Conservation (phyloP, 2,888 invertebrate species). For the Gibbula magus region DNA sequence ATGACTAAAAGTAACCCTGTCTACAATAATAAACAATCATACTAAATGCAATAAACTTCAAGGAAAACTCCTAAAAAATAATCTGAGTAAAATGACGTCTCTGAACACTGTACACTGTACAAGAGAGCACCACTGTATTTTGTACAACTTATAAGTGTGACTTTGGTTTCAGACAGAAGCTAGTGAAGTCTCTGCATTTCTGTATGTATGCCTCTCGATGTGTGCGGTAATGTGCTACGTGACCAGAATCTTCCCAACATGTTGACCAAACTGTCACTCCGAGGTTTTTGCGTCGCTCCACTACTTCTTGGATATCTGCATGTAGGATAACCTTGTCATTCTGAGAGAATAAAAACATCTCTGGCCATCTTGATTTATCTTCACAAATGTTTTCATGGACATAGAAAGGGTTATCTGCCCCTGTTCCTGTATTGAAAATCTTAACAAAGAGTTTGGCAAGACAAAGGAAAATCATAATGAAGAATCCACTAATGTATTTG, state of each 20-base stretch:
- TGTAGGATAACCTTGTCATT: constrained; percentile 82
- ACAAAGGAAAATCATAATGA: constrained; percentile 66
- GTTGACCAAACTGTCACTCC: constrained; percentile 81
- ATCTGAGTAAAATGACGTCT: too few relatives aligned
- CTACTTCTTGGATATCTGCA: constrained; percentile 83
- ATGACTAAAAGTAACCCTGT: too few relatives aligned
- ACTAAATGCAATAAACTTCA: too few relatives aligned
- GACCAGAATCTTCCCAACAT: constrained; percentile 84
- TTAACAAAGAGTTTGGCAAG: constrained; percentile 38
- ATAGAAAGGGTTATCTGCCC: constrained; percentile 42
- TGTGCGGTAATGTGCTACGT: constrained; percentile 83
- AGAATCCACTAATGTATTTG: constrained; percentile 74
- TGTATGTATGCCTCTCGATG: constrained; percentile 76
- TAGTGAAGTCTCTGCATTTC: constrained; percentile 60
- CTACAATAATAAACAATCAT: too few relatives aligned
- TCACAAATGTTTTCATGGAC: constrained; percentile 72
- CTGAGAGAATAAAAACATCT: constrained; percentile 85
- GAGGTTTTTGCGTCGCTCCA: constrained; percentile 77
- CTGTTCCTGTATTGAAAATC: constrained; percentile 30
- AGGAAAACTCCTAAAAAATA: too few relatives aligned
- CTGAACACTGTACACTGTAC: too few relatives aligned
- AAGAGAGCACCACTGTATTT: not conserved
- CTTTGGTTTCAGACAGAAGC: constrained; percentile 35
- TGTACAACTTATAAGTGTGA: not conserved
- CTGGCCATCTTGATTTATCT: constrained; percentile 81